Percentiles rank a stretch among this genome's conserved stretches.
Conservation (phyloP, 1,140 invertebrate species). For the Tenebrio molitor region DNA sequence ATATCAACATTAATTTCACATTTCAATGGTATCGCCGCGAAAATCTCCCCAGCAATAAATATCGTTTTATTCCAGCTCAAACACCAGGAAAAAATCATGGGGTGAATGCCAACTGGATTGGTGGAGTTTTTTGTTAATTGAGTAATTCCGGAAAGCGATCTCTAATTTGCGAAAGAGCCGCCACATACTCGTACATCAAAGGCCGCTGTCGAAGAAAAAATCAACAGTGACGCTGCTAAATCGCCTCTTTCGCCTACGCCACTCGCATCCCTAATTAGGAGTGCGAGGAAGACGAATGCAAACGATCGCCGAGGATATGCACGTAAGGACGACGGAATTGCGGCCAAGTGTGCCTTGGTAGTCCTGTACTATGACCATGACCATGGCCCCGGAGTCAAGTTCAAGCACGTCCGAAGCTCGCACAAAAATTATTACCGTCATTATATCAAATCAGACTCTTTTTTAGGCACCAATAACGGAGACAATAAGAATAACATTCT, state of each 20-base stretch:
- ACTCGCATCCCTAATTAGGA: slow-evolving; percentile 21
- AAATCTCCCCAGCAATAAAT: neutral
- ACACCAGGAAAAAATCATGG: neutral
- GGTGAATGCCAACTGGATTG: neutral
- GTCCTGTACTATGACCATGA: no score
- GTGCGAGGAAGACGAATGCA: neutral
- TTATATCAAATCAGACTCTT: neutral
- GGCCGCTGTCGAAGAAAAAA: slow-evolving; percentile 18
- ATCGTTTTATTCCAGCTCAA: neutral
- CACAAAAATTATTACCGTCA: slow-evolving; percentile 12
- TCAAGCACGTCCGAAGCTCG: neutral
- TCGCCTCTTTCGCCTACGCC: slow-evolving; percentile 11
- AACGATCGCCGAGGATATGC: slow-evolving; percentile 14
- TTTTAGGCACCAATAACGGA: slow-evolving; percentile 23
- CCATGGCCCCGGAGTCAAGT: neutral
- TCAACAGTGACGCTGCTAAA: slow-evolving; percentile 23
- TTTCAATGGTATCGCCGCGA: slow-evolving; percentile 20
- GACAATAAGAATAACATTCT: slow-evolving; percentile 26
- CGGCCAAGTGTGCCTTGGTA: neutral
- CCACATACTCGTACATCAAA: slow-evolving; percentile 16
- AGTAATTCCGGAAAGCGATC: slow-evolving; percentile 25
- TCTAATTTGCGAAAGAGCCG: slow-evolving; percentile 30
- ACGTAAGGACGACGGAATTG: neutral
- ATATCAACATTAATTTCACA: slow-evolving; percentile 23
- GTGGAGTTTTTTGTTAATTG: slow-evolving; percentile 23